A percentile compares a stretch with the other conserved stretches of the same genome.
These are phyloP conservation scores for Clupea harengus DNA, from an alignment of 2,113 vertebrate genomes.

Conservation along the genomic window DNA sequence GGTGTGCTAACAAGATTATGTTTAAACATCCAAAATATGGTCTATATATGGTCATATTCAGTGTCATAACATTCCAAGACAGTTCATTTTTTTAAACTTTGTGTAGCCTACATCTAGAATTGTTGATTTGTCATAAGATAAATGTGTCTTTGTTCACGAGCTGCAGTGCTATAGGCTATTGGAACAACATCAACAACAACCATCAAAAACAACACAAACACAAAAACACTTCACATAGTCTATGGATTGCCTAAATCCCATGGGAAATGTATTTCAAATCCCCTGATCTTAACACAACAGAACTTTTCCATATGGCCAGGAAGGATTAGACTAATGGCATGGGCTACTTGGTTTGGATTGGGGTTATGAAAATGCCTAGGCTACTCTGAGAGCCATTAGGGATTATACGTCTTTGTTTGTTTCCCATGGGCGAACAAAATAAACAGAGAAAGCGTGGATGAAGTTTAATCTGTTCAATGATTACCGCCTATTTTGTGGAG, in stretches of 20 bases:
- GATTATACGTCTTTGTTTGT: background rate
- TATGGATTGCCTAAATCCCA: background rate
- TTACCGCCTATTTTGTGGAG: background rate
- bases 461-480: background rate
- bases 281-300: background rate
- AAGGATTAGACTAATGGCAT: constrained; percentile 1
- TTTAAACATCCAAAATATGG: background rate
- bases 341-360: background rate
- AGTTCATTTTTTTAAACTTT: background rate
- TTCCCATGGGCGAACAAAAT: background rate
- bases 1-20: background rate
- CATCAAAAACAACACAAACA: background rate
- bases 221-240: background rate
- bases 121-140: background rate
- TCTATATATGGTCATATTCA: background rate
- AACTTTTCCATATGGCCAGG: constrained; percentile 4
- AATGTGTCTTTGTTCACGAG: background rate
- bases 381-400: background rate
- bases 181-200: background rate
- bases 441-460: background rate
- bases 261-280: background rate
- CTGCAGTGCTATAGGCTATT: background rate
- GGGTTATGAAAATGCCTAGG: constrained; percentile 4
- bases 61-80: background rate
- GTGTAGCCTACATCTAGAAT: background rate